Conservation (phyloP, 2,888 invertebrate species). For the Linyphia triangularis region DNA sequence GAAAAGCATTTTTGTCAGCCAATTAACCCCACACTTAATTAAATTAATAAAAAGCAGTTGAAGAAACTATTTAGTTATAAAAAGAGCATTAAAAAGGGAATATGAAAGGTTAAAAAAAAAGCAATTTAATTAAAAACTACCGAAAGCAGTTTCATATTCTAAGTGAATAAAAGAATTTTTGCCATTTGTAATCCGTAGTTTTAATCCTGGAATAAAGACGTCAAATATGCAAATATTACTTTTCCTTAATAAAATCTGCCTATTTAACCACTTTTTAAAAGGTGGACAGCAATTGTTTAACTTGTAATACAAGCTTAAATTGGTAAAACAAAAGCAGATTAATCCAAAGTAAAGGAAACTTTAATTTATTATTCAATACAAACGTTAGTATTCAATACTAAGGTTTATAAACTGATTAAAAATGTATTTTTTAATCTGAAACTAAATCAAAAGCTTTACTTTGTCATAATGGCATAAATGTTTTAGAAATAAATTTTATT, state of each 20-base stretch:
- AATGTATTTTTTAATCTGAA: no score
- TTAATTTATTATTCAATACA: no score
- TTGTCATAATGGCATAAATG: no score
- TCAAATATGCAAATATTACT: constrained; percentile 58
- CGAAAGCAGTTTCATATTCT: constrained; percentile 42
- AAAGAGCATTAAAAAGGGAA: constrained; percentile 30
- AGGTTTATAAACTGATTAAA: no score
- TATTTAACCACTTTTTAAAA: not conserved
- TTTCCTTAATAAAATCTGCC: not conserved
- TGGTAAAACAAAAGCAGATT: no score
- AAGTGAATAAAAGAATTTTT: constrained; percentile 25
- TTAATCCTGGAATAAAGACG: constrained; percentile 44
- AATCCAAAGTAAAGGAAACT: no score
- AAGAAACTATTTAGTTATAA: not conserved
- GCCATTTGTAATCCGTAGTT: constrained; percentile 50
- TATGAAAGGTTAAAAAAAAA: constrained; percentile 19
- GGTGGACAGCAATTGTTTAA: no score
- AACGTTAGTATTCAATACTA: no score
- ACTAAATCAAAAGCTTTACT: no score
- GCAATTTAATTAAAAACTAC: constrained; percentile 56
- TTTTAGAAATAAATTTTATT: no score
- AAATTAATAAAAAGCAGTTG: constrained; percentile 65
- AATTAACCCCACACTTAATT: constrained; percentile 46
- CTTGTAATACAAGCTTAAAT: no score
- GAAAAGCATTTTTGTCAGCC: constrained; percentile 38